Base-by-base conservation (phyloP, 1,140 invertebrate species). In the Drosophila bocqueti region DNA sequence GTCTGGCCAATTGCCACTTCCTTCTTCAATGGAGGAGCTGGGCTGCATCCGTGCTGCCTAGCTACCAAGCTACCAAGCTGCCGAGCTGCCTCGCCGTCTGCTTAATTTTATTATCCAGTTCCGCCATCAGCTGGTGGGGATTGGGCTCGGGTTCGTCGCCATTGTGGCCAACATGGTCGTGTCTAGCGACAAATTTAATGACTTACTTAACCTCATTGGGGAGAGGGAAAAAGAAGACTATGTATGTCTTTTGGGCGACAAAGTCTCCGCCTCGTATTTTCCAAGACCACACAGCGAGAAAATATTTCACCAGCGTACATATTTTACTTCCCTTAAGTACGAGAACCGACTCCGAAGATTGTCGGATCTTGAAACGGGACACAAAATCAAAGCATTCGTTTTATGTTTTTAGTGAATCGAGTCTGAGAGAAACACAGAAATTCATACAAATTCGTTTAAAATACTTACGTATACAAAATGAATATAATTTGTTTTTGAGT, bases 171-270 rank as follows among this genome's bases (percentile, higher is more conserved):
- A 85, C 69, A 81, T 84, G 78, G 84, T 89, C 84, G 85, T 89
- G 85, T 90, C 85, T 89, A 89, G 85, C 85, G 85, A 89, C 85
- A 90, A 89, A 86, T 90, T 90, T 90, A 90, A 90, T 90, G 85
- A 86, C 86, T 90, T 91, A 90, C 85, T 91, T 86, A 90, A 83
- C 82, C 85, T 50, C 86, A 79, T 82, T 85, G 85, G 61, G 72
- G 61, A 64, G 52, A 43, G 57, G 71, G 60, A 85, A 55, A 55
- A 36, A 31, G 34, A 71, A 76, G 52, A 67, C 73, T 81, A 57
- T 73, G 71, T 52, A 66, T 65, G 65, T 36, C 49, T 57, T 68
- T 71, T 80, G 73, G 62, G 74, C 63, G 81, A 81, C 79, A 85
- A 66, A 68, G 74, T 79, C 78, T 81, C 74, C 85, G 85, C 85